Base-by-base conservation (phyloP, 2,888 invertebrate species). In the Adelphocoris suturalis region DNA sequence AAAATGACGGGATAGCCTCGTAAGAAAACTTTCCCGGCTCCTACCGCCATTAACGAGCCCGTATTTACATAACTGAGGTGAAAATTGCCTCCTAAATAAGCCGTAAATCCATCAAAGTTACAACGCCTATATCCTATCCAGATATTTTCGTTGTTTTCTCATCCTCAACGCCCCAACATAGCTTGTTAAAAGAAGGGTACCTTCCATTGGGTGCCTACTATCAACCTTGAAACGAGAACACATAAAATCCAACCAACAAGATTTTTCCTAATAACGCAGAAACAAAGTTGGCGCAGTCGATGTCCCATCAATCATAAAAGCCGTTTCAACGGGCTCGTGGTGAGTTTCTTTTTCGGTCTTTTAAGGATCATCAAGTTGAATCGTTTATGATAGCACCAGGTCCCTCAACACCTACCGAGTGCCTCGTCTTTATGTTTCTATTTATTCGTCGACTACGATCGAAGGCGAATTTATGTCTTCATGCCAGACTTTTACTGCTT, bases 41-140 rank as follows among this genome's bases (percentile, higher is more conserved):
- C 68, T 23, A 11, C 11, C 27, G 68, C 28, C 19, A 7, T 37
- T 80, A 80, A 80, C 80, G 80, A 80, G 28, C 16, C 80, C n/a
- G 14, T 80, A 80, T 80, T 80, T 80, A 80, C 80, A 80, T 80
- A 80, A 80, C 80, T 23, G 46, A 80, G 46, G 80, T 80, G 80
- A 80, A 80, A 80, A 80, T 13, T 12, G 47, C 16, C 19, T n/a
- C 80, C 46, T 47, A 80, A 80, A 47, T 47, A 80, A 80, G 80
- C 80, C 16, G 80, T 80, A 80, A 80, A 80, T 80, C 80, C 80
- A 80, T 46, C 80, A 80, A 68, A 23, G 68, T 68, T 68, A 23
- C 19, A 68, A 23, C n/a, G 68, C 27, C 68, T 19, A 68, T 68
- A 68, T 68, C 68, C 68, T 19, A 19, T 68, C 68, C 68, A 2